Evolutionary conservation across 1,140 invertebrate species (phyloP).

Genomic region (Camponotus pennsylvanicus): DNA sequence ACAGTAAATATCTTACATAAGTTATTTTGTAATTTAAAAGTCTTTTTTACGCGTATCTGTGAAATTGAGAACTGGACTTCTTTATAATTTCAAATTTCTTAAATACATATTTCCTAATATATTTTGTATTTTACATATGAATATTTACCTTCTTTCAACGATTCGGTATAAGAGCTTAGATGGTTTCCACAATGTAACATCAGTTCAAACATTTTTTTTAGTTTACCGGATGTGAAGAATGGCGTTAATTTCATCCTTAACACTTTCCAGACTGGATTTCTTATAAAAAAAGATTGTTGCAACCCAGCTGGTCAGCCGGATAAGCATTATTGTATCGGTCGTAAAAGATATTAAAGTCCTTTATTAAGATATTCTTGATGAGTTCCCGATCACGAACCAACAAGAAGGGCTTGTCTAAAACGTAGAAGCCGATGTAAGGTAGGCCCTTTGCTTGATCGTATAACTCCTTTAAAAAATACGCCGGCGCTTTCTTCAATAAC

Average conservation of each 20-base stretch:
- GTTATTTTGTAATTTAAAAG: neutral
- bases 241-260: slow-evolving; percentile 82
- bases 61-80: neutral
- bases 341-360: slow-evolving; percentile 85
- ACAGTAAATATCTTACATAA: neutral
- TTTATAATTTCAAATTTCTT: neutral
- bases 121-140: neutral
- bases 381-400: slow-evolving; percentile 84
- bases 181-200: slow-evolving; percentile 82
- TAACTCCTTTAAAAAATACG: slow-evolving; percentile 58
- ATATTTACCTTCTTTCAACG: slow-evolving; percentile 63
- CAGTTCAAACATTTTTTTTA: slow-evolving; percentile 84
- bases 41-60: neutral
- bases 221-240: slow-evolving; percentile 82
- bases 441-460: slow-evolving; percentile 65
- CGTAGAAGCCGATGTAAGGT: slow-evolving; percentile 80
- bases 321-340: slow-evolving; percentile 74
- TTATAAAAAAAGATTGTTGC: slow-evolving; percentile 78
- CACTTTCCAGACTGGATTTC: slow-evolving; percentile 81
- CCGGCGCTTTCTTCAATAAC: slow-evolving; percentile 38
- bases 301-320: slow-evolving; percentile 73
- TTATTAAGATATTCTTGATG: slow-evolving; percentile 84
- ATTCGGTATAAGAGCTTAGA: slow-evolving; percentile 78
- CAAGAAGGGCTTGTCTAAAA: slow-evolving; percentile 81
- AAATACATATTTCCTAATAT: neutral